These are phyloP conservation scores for Galagoides demidoff DNA, from an alignment of 2,797 vertebrate species.

Conservation along the genomic window DNA sequence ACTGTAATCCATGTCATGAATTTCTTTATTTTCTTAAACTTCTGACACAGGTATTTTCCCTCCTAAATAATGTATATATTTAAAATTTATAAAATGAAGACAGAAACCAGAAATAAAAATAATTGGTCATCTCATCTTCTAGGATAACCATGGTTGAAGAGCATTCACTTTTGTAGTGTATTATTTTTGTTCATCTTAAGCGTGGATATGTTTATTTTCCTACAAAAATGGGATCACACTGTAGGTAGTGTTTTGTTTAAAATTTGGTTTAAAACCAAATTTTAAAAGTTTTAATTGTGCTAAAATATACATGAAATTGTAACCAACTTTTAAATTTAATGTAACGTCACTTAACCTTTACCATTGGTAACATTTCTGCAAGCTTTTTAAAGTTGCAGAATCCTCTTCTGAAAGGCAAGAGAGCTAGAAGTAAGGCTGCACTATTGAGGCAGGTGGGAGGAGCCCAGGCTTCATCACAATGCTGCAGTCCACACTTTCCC, in stretches of 20 bases:
- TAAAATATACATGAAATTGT: conserved; percentile 16
- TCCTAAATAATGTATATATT: not conserved
- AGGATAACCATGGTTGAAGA: not conserved
- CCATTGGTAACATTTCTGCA: not conserved
- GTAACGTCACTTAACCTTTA: not conserved
- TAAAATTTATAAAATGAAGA: conserved; percentile 58
- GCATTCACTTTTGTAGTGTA: conserved; percentile 31
- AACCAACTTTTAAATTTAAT: conserved; percentile 13
- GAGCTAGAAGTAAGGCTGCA: not conserved
- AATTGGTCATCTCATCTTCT: not conserved
- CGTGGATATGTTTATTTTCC: conserved; percentile 12
- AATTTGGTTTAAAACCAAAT: no score
- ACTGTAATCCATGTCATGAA: conserved; percentile 4
- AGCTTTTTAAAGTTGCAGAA: conserved; percentile 38
- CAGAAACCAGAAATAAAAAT: conserved; percentile 29
- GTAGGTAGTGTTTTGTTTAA: not conserved
- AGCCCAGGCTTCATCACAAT: not conserved
- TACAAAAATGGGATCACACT: not conserved
- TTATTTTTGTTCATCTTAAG: conserved; percentile 46
- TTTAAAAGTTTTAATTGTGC: conserved; percentile 6
- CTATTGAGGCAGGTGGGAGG: not conserved
- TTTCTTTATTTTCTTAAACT: not conserved
- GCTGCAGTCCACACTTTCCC: not conserved
- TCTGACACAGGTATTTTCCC: conserved; percentile 6
- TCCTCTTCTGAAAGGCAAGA: conserved; percentile 33